A percentile compares a stretch with the other conserved stretches of the same genome.
Evolutionary conservation across 1,140 invertebrate genomes (phyloP).

Genomic region (Patella vulgata): DNA sequence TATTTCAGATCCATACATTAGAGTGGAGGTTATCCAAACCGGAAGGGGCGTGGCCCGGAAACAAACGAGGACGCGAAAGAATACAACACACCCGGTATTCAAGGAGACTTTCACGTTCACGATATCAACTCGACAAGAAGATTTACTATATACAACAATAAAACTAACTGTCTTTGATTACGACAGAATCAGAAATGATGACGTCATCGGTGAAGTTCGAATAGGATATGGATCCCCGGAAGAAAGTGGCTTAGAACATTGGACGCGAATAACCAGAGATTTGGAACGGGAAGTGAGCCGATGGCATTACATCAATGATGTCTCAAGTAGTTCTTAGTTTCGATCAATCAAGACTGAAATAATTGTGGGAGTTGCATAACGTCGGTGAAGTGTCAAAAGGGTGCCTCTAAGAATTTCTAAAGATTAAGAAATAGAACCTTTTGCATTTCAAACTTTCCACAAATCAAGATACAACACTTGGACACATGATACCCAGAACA

Average conservation of each 20-base stretch:
- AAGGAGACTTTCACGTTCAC: slow-evolving; percentile 56
- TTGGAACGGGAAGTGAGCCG: slow-evolving; percentile 35
- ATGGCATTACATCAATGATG: slow-evolving; percentile 41
- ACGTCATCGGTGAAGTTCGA: slow-evolving; percentile 54
- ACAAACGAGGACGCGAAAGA: slow-evolving; percentile 46
- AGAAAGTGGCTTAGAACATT: slow-evolving; percentile 45
- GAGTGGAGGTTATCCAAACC: slow-evolving; percentile 42
- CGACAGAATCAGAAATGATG: slow-evolving; percentile 56
- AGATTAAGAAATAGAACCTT: no score
- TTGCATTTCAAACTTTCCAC: no score
- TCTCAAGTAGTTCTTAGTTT: no score
- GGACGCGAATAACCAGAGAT: slow-evolving; percentile 38
- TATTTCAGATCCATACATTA: slow-evolving; percentile 49
- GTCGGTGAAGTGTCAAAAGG: no score
- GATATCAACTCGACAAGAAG: slow-evolving; percentile 39
- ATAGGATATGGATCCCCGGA: slow-evolving; percentile 47
- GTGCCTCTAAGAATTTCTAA: no score
- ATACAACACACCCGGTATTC: slow-evolving; percentile 54
- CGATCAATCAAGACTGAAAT: no score
- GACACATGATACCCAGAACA: no score
- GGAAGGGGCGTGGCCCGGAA: slow-evolving; percentile 26
- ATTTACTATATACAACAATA: slow-evolving; percentile 45
- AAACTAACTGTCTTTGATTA: slow-evolving; percentile 54
- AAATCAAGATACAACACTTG: no score
- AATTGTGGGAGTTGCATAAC: no score